A percentile compares a stretch with the other conserved stretches of the same genome.
These are phyloP conservation scores for Neoarius graeffei DNA, from an alignment of 2,113 vertebrate species.

Conservation along the genomic window DNA sequence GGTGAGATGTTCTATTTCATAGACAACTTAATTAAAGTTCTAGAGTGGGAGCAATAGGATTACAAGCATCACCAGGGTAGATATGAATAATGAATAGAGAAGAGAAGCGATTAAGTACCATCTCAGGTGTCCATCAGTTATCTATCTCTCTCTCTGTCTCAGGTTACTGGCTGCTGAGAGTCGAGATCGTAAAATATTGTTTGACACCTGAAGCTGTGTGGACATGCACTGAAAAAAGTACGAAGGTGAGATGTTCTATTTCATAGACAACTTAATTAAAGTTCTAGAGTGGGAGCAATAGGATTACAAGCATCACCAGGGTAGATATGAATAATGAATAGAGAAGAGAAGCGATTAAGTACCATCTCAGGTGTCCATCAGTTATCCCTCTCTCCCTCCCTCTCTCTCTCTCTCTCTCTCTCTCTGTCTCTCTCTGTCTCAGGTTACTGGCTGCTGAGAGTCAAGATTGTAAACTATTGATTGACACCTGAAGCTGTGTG, in stretches of 20 bases:
- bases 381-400: too few relatives aligned
- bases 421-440: conserved; percentile 38
- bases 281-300: conserved; percentile 65
- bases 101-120: conserved; percentile 72
- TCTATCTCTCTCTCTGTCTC: conserved; percentile 36
- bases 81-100: conserved; percentile 63
- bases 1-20: neutral
- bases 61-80: conserved; percentile 66
- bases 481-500: conserved; percentile 51
- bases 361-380: conserved; percentile 59
- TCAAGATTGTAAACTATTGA: conserved; percentile 69
- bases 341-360: conserved; percentile 69
- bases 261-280: conserved; percentile 71
- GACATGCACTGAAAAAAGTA: too few relatives aligned
- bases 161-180: conserved; percentile 63
- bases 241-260: too few relatives aligned
- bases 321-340: conserved; percentile 71
- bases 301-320: conserved; percentile 68
- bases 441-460: conserved; percentile 63
- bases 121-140: conserved; percentile 51
- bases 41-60: conserved; percentile 65
- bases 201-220: conserved; percentile 51
- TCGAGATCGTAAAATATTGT: conserved; percentile 69
- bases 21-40: conserved; percentile 73
- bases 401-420: too few relatives aligned